Percentiles rank a stretch among this genome's conserved stretches.
Conservation (phyloP, 2,888 invertebrate genomes). For the Drosophila incognita region DNA sequence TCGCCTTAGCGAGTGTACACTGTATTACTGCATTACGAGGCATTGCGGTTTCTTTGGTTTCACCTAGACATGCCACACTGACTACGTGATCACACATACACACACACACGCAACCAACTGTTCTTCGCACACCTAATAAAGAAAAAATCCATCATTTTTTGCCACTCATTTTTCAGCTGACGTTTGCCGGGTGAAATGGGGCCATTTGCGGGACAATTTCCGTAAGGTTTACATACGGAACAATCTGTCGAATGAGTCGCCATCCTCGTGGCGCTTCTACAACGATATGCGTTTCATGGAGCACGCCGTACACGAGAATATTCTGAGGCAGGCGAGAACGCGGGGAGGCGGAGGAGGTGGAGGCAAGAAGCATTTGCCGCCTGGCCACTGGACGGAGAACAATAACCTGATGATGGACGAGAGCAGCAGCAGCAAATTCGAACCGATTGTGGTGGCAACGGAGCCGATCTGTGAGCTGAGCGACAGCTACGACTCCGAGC, state of each 20-base stretch:
- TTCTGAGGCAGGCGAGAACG: slow-evolving; percentile 70
- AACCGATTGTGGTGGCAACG: slow-evolving; percentile 51
- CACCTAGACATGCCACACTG: not conserved
- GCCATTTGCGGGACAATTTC: slow-evolving; percentile 79
- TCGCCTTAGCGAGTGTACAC: slow-evolving; percentile 12
- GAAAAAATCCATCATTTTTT: slow-evolving; percentile 4
- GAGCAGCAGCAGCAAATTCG: slow-evolving; percentile 49
- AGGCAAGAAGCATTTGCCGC: slow-evolving; percentile 54
- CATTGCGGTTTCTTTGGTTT: slow-evolving; percentile 47
- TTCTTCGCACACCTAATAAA: slow-evolving; percentile 5
- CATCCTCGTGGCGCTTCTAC: slow-evolving; percentile 81
- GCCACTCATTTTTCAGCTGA: slow-evolving; percentile 55
- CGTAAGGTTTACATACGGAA: slow-evolving; percentile 81
- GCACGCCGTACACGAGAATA: slow-evolving; percentile 78
- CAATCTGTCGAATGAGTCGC: slow-evolving; percentile 76
- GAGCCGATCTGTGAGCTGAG: slow-evolving; percentile 68
- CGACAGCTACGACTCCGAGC: slow-evolving; percentile 72
- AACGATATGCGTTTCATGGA: slow-evolving; percentile 82
- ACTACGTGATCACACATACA: not conserved
- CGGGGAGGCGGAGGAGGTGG: slow-evolving; percentile 34
- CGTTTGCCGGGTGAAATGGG: slow-evolving; percentile 81
- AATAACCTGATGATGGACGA: slow-evolving; percentile 52
- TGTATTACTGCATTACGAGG: slow-evolving; percentile 12
- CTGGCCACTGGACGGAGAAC: slow-evolving; percentile 63
- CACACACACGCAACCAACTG: not conserved